These are phyloP conservation scores for Lottia scabra DNA, from an alignment of 2,888 invertebrate species.

Conservation along the genomic window DNA sequence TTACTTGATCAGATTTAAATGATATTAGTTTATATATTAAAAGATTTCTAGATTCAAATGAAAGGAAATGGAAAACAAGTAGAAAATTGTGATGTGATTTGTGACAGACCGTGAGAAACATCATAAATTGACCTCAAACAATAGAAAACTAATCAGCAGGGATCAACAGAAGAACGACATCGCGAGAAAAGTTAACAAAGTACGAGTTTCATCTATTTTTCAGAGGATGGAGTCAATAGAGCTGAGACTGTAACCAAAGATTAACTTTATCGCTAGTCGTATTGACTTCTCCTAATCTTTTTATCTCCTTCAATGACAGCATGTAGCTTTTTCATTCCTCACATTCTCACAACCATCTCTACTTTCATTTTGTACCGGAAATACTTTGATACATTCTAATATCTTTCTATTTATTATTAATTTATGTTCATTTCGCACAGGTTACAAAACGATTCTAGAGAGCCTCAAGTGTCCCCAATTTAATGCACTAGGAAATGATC, in stretches of 20 bases:
- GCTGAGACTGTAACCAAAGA: not conserved
- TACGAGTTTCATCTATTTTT: not conserved
- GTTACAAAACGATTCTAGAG: too few relatives aligned
- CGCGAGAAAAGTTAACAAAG: slow-evolving; percentile 5
- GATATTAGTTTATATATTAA: too few relatives aligned
- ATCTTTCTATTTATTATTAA: too few relatives aligned
- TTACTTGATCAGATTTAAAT: too few relatives aligned
- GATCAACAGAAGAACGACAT: not conserved
- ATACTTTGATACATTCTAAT: too few relatives aligned
- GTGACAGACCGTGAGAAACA: slow-evolving; percentile 1
- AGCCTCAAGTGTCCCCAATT: too few relatives aligned
- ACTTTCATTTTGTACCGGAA: too few relatives aligned
- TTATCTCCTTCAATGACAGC: slow-evolving; percentile 3
- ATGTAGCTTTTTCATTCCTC: not conserved
- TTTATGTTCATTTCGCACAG: too few relatives aligned
- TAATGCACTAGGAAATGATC: too few relatives aligned
- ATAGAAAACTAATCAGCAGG: not conserved
- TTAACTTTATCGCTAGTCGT: slow-evolving; percentile 1
- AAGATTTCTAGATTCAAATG: too few relatives aligned
- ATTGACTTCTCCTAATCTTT: not conserved
- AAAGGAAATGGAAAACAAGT: too few relatives aligned
- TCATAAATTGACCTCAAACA: not conserved
- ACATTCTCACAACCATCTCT: not conserved
- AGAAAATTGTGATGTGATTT: too few relatives aligned
- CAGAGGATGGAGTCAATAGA: not conserved